phyloP scores from a whole-genome alignment of 1,140 invertebrate genomes.

The Ips nitidus region DNA sequence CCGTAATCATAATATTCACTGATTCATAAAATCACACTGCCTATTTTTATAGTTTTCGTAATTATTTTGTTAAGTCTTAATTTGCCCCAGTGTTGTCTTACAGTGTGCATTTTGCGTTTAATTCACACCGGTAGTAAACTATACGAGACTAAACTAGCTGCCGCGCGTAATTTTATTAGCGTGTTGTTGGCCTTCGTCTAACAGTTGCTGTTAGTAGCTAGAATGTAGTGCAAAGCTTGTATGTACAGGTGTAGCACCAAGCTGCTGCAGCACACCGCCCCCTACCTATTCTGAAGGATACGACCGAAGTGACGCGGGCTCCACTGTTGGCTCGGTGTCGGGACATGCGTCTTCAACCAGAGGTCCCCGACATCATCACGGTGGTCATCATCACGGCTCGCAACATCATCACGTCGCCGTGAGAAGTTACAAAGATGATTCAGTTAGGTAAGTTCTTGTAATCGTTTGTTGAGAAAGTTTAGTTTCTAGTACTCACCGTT shows the following conservation, averaged over 20 bases:
- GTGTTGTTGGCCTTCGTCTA: background rate
- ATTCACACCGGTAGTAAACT: too few relatives aligned
- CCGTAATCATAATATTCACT: too few relatives aligned
- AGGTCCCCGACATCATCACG: constrained; percentile 23
- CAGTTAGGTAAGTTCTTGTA: constrained; percentile 49
- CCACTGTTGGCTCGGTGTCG: constrained; percentile 57
- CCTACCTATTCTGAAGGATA: constrained; percentile 80
- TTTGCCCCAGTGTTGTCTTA: too few relatives aligned
- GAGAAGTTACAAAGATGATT: constrained; percentile 49
- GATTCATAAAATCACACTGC: too few relatives aligned
- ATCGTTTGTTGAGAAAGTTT: background rate
- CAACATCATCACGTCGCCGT: constrained; percentile 42
- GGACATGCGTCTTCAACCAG: constrained; percentile 35
- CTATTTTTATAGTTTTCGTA: too few relatives aligned
- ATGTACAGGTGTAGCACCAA: constrained; percentile 53
- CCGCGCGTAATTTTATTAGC: background rate
- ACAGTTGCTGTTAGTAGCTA: constrained; percentile 29
- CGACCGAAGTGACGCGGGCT: constrained; percentile 59
- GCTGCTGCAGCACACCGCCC: constrained; percentile 83
- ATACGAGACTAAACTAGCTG: too few relatives aligned
- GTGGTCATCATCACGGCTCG: constrained; percentile 35
- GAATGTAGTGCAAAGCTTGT: constrained; percentile 43
- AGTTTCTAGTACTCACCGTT: background rate
- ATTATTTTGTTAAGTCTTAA: too few relatives aligned
- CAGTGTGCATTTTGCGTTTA: too few relatives aligned